Evolutionary conservation across 2,113 vertebrate species (phyloP).

Genomic region (Canis aureus): DNA sequence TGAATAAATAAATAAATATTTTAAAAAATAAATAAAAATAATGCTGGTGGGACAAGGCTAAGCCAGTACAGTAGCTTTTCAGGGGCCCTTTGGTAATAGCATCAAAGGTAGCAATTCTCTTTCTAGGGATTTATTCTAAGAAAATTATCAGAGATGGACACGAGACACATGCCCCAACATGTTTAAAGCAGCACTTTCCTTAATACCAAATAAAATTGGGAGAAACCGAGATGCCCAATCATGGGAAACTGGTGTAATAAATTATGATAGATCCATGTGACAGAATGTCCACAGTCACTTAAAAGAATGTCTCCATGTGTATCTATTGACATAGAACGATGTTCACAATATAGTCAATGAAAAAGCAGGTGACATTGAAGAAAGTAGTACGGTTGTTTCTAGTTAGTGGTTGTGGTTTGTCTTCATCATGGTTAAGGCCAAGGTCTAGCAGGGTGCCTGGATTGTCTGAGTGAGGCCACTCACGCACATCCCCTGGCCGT

Average conservation of each 20-base stretch:
- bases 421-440: neutral
- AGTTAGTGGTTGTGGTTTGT: neutral
- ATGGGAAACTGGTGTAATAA: neutral
- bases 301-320: neutral
- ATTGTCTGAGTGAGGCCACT: neutral
- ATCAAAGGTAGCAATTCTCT: neutral
- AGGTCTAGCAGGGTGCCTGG: neutral
- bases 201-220: neutral
- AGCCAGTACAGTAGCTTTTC: neutral
- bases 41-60: neutral
- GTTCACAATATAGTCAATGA: neutral
- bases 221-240: neutral
- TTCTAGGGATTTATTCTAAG: neutral
- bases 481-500: rapidly evolving
- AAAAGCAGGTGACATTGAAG: neutral
- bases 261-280: neutral
- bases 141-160: neutral
- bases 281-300: neutral
- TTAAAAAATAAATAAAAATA: too few relatives aligned
- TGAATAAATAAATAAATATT: too few relatives aligned
- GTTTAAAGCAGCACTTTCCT: neutral
- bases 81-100: neutral
- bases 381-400: neutral
- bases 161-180: neutral
- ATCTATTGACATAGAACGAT: neutral